These are phyloP conservation scores for Alectura lathami DNA, from an alignment of 2,113 vertebrate species.

Conservation along the genomic window DNA sequence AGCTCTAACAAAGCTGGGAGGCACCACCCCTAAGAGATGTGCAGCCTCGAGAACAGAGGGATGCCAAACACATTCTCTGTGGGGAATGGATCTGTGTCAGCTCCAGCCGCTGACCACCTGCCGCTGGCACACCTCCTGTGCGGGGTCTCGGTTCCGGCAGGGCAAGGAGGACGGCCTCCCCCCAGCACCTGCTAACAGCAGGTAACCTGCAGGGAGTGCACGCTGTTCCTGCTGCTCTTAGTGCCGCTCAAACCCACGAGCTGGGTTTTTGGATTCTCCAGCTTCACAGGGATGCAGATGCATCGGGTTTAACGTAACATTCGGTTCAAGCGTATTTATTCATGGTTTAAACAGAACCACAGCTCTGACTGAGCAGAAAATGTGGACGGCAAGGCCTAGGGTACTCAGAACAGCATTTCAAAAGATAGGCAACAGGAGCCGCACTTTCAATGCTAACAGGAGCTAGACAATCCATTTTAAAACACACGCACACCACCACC, in stretches of 20 bases:
- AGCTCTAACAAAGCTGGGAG: neutral
- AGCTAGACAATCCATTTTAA: neutral
- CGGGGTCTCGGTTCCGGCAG: neutral
- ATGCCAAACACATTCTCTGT: neutral
- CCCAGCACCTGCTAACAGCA: neutral
- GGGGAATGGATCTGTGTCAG: fast-evolving
- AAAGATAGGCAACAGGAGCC: neutral
- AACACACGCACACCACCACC: fast-evolving
- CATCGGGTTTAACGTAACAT: neutral
- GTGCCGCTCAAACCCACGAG: neutral
- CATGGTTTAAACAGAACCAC: neutral
- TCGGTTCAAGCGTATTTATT: neutral
- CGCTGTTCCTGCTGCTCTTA: neutral
- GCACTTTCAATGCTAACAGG: neutral
- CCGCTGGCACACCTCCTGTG: neutral
- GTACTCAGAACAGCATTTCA: fast-evolving
- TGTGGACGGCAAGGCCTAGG: neutral
- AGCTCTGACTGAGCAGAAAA: neutral
- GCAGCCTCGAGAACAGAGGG: neutral
- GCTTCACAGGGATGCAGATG: neutral
- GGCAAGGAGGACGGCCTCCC: no score
- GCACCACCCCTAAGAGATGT: fast-evolving
- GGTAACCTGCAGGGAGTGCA: fast-evolving
- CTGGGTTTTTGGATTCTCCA: neutral
- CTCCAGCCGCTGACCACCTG: neutral